Evolutionary conservation across 2,797 vertebrate genomes (phyloP), one percentile per base, ranked within the genome.

Genomic region (Argentina silus): DNA sequence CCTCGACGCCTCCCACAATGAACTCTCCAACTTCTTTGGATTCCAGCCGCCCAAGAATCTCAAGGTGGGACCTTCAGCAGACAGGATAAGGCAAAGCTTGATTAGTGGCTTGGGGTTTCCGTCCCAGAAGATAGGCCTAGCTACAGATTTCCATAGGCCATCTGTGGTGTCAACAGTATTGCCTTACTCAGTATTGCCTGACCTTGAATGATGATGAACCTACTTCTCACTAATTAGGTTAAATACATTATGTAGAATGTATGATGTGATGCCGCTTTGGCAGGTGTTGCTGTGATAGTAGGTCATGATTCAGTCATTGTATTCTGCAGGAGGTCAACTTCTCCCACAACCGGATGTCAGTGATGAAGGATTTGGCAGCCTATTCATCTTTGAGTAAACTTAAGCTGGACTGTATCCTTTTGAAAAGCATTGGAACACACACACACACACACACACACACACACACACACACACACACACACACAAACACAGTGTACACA

Each of bases 341-440:
- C 78, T 98, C 97, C 17, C 77, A 85, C 84, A 99, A 99, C 74
- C 78, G 81, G 12, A 95, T 99, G 81, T 78, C 90, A 17, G 82
- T 87, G 80, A 98, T 99, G 95, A 83, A 84, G 70, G 94, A 98
- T 87, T 85, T 99, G 77, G 95, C 93, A 0, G 90, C 86, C 0
- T 96, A 93, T 81, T 70, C 81, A 0, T 92, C 87, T 15, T 95
- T 99, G 0, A 88, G 79, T 21, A 94, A 92, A 65, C 93, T 99
- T 42, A 87, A 94, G 77, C 88, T 99, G 85, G 96, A 96, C 79
- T 81, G 97, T 99, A 99, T 99, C 97, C 96, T 93, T 86, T 63
- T 36, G 17, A 51, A 44, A 19, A 12, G 36, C 9, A 36, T 11
- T 42, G 44, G 17, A 43, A 48, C 12, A 7, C 55, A 65, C 21